Evolutionary conservation across 2,113 vertebrate genomes (phyloP).

Genomic region (Erinaceus europaeus): DNA sequence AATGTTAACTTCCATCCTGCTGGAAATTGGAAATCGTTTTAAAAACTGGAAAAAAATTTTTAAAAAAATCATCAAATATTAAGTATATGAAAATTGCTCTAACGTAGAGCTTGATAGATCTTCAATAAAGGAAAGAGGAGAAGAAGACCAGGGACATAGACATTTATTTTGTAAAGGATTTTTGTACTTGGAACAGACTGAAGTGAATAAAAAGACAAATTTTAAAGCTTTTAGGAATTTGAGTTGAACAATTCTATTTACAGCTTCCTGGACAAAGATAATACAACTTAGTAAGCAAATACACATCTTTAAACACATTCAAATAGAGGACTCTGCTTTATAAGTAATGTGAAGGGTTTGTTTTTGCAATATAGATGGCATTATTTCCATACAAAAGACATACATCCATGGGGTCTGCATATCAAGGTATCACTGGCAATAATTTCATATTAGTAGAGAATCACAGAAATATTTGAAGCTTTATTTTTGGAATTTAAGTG

Average conservation of each 20-base stretch:
- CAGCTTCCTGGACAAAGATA: background rate
- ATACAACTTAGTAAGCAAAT: background rate
- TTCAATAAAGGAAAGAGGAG: no score
- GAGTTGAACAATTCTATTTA: background rate
- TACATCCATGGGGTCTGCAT: background rate
- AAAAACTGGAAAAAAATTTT: no score
- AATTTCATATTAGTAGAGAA: constrained; percentile 6
- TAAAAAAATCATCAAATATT: no score
- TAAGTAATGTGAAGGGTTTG: background rate
- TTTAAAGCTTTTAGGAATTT: background rate
- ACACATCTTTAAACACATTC: background rate
- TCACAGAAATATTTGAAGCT: background rate
- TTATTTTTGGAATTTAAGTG: constrained; percentile 29
- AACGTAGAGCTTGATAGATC: no score
- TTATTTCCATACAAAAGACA: constrained; percentile 15
- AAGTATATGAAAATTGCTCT: no score
- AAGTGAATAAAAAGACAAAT: background rate
- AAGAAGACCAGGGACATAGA: no score
- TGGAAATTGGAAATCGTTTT: no score
- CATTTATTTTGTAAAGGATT: background rate
- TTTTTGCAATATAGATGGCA: background rate
- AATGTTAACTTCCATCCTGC: no score
- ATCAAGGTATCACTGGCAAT: background rate
- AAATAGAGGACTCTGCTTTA: background rate
- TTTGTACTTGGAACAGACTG: background rate